Conservation (phyloP, 2,113 vertebrate species). For the Ginglymostoma cirratum region DNA sequence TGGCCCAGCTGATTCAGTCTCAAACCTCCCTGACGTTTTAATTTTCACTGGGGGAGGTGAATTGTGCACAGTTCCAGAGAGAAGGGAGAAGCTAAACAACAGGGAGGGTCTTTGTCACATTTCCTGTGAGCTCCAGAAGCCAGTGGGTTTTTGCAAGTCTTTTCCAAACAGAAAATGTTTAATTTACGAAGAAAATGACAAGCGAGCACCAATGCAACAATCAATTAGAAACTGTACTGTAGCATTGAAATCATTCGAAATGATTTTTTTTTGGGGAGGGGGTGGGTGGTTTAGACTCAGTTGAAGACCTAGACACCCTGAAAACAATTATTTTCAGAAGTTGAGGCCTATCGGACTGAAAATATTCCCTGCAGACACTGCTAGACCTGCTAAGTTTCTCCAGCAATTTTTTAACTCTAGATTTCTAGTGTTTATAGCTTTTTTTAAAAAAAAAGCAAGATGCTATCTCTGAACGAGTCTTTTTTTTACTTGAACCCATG, state of each 20-base stretch:
- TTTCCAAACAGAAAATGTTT: background rate
- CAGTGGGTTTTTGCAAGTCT: background rate
- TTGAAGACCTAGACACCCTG: background rate
- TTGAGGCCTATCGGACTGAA: no score
- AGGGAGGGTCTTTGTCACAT: background rate
- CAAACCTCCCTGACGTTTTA: background rate
- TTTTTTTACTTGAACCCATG: no score
- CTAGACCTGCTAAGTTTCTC: no score
- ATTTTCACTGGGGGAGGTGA: background rate
- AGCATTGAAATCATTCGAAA: background rate
- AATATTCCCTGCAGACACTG: no score
- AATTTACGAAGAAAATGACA: background rate
- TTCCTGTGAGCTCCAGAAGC: background rate
- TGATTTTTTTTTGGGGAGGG: background rate
- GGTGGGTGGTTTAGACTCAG: background rate
- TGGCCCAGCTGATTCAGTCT: background rate
- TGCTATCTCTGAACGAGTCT: no score
- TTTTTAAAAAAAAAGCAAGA: no score
- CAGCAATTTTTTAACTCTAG: no score
- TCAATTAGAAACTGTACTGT: background rate
- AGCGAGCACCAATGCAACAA: background rate
- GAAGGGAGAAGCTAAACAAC: no score
- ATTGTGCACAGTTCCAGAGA: background rate
- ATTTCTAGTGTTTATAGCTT: no score
- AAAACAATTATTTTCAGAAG: background rate